Evolutionary conservation across 2,797 vertebrate genomes (phyloP), one percentile per base, ranked within the genome.

Genomic region (Loriculus beryllinus): DNA sequence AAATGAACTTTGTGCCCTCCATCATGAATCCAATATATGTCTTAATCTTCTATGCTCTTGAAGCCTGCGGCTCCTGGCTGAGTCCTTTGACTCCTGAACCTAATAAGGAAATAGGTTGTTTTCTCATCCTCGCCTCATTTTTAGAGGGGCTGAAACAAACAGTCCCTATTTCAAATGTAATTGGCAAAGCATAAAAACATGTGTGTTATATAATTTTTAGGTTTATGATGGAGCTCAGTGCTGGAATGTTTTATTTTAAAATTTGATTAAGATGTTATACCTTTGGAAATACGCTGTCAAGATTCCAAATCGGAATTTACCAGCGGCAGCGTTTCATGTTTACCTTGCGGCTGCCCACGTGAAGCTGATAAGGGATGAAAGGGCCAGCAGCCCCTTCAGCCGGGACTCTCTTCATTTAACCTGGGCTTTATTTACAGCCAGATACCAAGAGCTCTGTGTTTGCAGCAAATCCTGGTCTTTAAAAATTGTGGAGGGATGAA

Each of bases 21-120:
- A 99, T 99, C 99, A 99, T 99, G 98, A 99, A 99, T 99, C 99
- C 99, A 99, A 99, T 99, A 99, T 99, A 99, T 99, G 99, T 99
- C 99, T 99, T 99, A 99, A 99, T 99, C 99, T 99, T 99, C 98
- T 98, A 97, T 98, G 98, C 98, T 99, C 98, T 99, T 99, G 98
- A 99, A 99, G 98, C 98, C 98, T 98, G 98, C 98, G 98, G 98
- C 98, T 98, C 98, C 98, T 98, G 98, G 98, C 98, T 98, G 98
- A 98, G 98, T 98, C 98, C 99, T 99, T 99, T 99, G 99, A 99
- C 99, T 99, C 98, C 98, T 98, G 98, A 98, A 99, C 99, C 98
- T 99, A 99, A 99, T 99, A 99, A 99, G 99, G 98, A 99, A 99
- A 99, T 99, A 98, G 98, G 98, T 99, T 99, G 99, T 99, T 99